Base-by-base conservation (phyloP, 2,797 vertebrate genomes). In the Enteromius unitaeniatus region DNA sequence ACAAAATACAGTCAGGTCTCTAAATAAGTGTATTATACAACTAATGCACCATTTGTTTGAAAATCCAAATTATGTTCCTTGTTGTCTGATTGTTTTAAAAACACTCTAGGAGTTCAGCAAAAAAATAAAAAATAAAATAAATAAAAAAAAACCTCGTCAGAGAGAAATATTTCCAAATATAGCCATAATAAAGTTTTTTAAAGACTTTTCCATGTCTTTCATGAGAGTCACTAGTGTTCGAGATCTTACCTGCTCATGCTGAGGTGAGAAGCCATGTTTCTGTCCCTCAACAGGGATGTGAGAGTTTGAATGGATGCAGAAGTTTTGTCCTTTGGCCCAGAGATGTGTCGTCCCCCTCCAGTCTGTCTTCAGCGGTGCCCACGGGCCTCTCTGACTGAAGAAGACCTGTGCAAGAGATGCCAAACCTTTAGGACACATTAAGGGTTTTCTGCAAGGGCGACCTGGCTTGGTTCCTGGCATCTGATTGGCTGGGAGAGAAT, bases 401-500 rank as follows among this genome's bases (percentile, higher is more conserved):
- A 81, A 82, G 67, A 83, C 84, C 42, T 34, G 90, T 31, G 53
- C 72, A 73, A 82, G 81, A 83, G 92, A 93, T 91, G 88, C 90
- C 90, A 85, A 90, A 93, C 87, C 82, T 78, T 86, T 89, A 92
- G 86, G 85, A 89, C 89, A 92, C 90, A 92, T 94, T 93, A 94
- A 95, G 92, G 88, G 87, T 89, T 67, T 78, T 86, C 77, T 85
- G 70, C 84, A 28, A 45, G 34, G 73, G 47, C n/a, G 31, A 67
- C 79, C 74, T 76, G 58, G 53, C 74, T 84, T 68, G 74, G 87
- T 90, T 85, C 69, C 80, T 81, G 88, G 34, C 26, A 70, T 92
- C 90, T 86, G 84, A 96, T 96, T 96, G 95, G 95, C 90, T 91
- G 83, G 84, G 79, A 73, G 85, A 75, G 83, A 49, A 68, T 67